Percentiles rank a stretch among this genome's conserved stretches.
Conservation (phyloP, 1,140 invertebrate species). For the Bombyx mandarina region DNA sequence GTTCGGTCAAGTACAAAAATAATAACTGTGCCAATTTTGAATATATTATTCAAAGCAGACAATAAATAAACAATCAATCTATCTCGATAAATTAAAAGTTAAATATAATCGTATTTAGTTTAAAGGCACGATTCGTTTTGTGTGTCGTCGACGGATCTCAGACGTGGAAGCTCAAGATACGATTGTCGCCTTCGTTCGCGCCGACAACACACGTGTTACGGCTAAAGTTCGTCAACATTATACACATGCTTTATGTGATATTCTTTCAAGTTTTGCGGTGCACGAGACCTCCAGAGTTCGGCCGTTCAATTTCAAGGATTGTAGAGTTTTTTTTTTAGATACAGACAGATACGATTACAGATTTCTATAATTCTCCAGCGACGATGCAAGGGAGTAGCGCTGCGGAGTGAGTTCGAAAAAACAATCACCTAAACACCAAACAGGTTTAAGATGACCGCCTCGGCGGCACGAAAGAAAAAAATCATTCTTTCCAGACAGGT, state of each 20-base stretch:
- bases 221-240: conserved; percentile 13
- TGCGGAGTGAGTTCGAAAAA: conserved; percentile 45
- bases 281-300: conserved; percentile 43
- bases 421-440: conserved; percentile 60
- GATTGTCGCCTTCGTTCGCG: conserved; percentile 25
- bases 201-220: conserved; percentile 9
- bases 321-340: too few species aligned
- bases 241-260: conserved; percentile 21
- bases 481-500: conserved; percentile 31
- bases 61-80: conserved; percentile 69
- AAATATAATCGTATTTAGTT: conserved; percentile 64
- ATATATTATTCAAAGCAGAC: conserved; percentile 62
- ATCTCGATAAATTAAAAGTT: conserved; percentile 67
- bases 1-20: conserved; percentile 65
- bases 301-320: too few species aligned
- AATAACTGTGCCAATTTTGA: conserved; percentile 66
- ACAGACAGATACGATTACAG: too few species aligned
- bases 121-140: conserved; percentile 57
- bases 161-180: conserved; percentile 47
- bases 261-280: conserved; percentile 38
- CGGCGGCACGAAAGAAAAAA: conserved; percentile 58
- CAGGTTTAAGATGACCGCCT: conserved; percentile 46
- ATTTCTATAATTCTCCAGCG: not conserved
- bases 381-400: conserved; percentile 10
- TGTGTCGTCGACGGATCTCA: conserved; percentile 22